Conservation (phyloP, 2,113 vertebrate genomes). For the Hippocampus mohnikei region DNA sequence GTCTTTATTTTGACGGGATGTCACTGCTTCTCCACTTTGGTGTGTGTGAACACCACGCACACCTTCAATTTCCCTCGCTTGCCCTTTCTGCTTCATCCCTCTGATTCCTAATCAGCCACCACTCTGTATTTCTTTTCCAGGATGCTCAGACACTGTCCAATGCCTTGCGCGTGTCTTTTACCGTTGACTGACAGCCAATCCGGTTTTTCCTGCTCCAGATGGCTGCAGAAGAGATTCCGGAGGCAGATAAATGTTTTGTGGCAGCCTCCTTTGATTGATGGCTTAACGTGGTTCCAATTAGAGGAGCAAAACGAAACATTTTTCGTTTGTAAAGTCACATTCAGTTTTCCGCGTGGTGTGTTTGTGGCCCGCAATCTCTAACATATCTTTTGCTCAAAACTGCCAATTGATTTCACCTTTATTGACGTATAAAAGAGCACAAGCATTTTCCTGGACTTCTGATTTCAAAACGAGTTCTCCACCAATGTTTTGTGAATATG, state of each 20-base stretch:
- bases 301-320: constrained; percentile 28
- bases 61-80: background rate
- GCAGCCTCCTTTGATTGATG: constrained; percentile 16
- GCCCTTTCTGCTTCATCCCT: constrained; percentile 30
- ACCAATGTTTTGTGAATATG: too few species aligned
- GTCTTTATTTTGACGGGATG: constrained; percentile 26
- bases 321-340: background rate
- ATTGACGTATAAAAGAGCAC: too few species aligned
- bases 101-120: constrained; percentile 24
- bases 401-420: too few species aligned
- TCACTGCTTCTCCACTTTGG: constrained; percentile 14
- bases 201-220: constrained; percentile 45
- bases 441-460: too few species aligned
- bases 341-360: too few species aligned
- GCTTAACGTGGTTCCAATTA: constrained; percentile 10
- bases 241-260: constrained; percentile 28
- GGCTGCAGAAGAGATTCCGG: constrained; percentile 19
- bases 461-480: too few species aligned
- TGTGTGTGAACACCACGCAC: too few species aligned
- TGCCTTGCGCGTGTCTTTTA: constrained; percentile 25
- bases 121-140: constrained; percentile 41
- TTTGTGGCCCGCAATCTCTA: too few species aligned
- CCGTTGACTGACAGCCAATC: constrained; percentile 41
- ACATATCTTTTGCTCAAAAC: too few species aligned
- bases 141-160: constrained; percentile 20